These are phyloP conservation scores for Lasioglossum marginatum DNA, from an alignment of 2,888 invertebrate species.

Conservation along the genomic window DNA sequence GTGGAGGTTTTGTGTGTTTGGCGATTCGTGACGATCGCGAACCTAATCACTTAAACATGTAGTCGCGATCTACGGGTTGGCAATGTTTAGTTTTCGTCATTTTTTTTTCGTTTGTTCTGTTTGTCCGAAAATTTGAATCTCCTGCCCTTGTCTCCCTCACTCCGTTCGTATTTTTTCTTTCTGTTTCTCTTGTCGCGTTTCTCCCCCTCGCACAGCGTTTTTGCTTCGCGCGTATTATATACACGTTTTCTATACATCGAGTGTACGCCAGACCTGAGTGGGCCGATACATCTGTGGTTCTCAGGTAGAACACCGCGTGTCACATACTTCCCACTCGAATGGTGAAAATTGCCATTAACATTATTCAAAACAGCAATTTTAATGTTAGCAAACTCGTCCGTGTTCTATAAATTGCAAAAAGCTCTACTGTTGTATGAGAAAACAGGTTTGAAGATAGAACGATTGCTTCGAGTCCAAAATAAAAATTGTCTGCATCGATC, in stretches of 20 bases:
- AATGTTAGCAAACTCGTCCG: too few relatives aligned
- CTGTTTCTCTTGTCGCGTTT: conserved; percentile 9
- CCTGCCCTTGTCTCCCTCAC: neutral
- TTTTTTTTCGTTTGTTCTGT: neutral
- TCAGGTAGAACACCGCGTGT: too few relatives aligned
- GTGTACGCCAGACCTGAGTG: conserved; percentile 48
- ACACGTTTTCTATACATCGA: conserved; percentile 30
- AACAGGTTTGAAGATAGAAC: too few relatives aligned
- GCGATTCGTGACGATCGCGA: conserved; percentile 34
- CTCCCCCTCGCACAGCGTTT: conserved; percentile 28
- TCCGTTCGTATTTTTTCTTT: neutral
- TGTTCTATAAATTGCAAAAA: too few relatives aligned
- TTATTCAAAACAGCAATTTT: too few relatives aligned
- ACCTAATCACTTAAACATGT: conserved; percentile 34
- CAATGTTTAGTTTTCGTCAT: neutral
- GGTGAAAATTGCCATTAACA: too few relatives aligned
- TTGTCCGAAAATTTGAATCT: neutral
- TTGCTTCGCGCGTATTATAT: conserved; percentile 19
- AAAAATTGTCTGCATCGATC: too few relatives aligned
- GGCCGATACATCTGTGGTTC: conserved; percentile 28
- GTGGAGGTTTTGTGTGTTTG: neutral
- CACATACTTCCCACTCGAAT: too few relatives aligned
- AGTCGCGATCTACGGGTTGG: conserved; percentile 28
- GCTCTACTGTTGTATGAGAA: too few relatives aligned
- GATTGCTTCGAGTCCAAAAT: too few relatives aligned